Base-by-base conservation (phyloP, 2,888 invertebrate species). In the Craniophora ligustri region DNA sequence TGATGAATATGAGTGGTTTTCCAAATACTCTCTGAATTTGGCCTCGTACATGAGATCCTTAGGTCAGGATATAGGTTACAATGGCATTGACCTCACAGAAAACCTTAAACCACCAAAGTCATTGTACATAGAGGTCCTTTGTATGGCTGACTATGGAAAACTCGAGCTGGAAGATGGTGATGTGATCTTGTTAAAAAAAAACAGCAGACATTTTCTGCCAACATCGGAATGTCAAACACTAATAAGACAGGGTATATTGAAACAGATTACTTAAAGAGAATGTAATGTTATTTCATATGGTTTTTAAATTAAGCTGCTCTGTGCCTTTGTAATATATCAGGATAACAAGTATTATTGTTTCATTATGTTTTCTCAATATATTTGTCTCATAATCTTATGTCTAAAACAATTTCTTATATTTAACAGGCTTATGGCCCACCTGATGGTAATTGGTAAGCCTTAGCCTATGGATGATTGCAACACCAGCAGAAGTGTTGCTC, bases 91-190 rank as follows among this genome's bases (percentile, higher is more conserved):
- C 88, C 94, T 99, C 18, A 97, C 97, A 0, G 96, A 97, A 67
- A 97, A 98, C 84, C 90, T 97, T 47, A 96, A 96, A 61, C 99
- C 99, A 8, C 99, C 99, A 0, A 99, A 99, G 85, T 96, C 97
- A 0, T 93, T 99, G 8, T 98, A 96, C 81, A 96, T 99, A 60
- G 98, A 99, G 94, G 99, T 99, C 45, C 94, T 97, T 11, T 99
- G 98, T 83, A 81, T 98, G 36, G 94, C 95, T 36, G 98, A 99
- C 86, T 98, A 98, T 88, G 99, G 99, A 0, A 98, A 97, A 84
- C 95, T 98, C 75, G 99, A 99, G 87, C 94, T 99, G 7, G 98
- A 98, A 75, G 98, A 98, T 91, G 99, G 99, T n/a, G 97, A 97
- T 79, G 95, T 97, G 4, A 95, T 99, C 15, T 94, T 96, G 67